Evolutionary conservation across 2,113 vertebrate species (phyloP).

Genomic region (Callipepla californica): DNA sequence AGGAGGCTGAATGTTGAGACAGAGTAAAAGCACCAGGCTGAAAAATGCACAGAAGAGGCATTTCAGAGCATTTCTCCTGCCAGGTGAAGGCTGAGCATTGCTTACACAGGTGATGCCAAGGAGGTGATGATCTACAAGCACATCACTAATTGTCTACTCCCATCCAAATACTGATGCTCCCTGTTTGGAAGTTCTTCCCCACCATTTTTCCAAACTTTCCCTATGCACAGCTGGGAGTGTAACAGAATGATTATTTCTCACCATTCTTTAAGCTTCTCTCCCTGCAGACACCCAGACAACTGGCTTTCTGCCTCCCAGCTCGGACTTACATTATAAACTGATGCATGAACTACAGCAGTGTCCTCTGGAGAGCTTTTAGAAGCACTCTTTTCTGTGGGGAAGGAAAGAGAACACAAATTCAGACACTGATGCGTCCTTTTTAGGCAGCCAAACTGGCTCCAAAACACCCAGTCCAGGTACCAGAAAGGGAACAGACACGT

Average conservation of each 20-base stretch:
- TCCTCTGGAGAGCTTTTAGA: not conserved
- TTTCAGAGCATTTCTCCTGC: not conserved
- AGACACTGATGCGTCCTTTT: not conserved
- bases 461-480: not conserved
- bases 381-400: not conserved
- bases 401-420: not conserved
- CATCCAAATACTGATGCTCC: not conserved
- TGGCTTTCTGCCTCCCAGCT: accelerated
- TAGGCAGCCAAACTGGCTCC: not conserved
- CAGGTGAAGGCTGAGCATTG: not conserved
- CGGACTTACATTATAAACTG: not conserved
- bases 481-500: not conserved
- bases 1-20: not conserved
- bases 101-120: not conserved
- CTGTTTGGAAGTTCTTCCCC: not conserved
- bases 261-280: not conserved
- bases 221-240: not conserved
- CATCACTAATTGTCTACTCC: not conserved
- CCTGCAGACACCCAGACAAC: not conserved
- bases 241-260: not conserved
- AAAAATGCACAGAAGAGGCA: not conserved
- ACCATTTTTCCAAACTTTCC: not conserved
- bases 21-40: not conserved
- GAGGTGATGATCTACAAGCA: not conserved
- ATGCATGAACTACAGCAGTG: not conserved